Base-by-base conservation (phyloP, 30 jellyfish, hydroid and myxozoan species). In the Chrysaora quinquecirrha region DNA sequence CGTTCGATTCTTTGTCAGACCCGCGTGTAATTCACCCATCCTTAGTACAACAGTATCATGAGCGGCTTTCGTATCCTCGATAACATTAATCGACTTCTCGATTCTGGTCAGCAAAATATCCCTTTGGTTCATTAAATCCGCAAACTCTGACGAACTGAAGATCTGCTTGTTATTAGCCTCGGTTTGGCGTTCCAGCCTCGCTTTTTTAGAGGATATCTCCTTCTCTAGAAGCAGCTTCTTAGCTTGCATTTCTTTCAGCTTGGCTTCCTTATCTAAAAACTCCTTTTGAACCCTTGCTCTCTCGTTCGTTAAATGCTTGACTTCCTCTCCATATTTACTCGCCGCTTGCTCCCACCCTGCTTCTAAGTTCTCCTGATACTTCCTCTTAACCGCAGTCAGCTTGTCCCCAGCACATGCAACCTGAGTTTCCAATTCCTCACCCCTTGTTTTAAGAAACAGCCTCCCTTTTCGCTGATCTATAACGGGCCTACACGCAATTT, bases 11-110 rank as follows among this genome's bases (percentile, higher is more conserved):
- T 82, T 82, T 22, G 73, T 48, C 48, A 82, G 33, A 58, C 70
- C 62, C 77, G 52, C 31, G 35, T 62, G 67, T 29, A 82, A 33
- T 27, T 82, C 92, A 9, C 62, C 49, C 34, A 63, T 38, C 56
- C 66, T 82, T 73, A 70, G 3, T 34, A 70, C 30, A 48, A 82
- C 92, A 1, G 61, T 67, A 16, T 71, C 31, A 29, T 74, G 75
- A 0, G 92, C 92, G 2, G 73, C 92, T 27, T 82, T 82, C 0
- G 92, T 82, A 43, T 82, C 92, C 75, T 82, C 85, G 11, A 82
- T 82, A 3, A 82, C 73, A 16, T 64, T 71, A 71, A 48, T 25
- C 21, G 92, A 68, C 46, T 82, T 82, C 64, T 69, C 85, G 22
- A 82, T 82, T 38, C 92, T 56, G n/a, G 76, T 66, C 28, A 82